phyloP scores from a whole-genome alignment of 2,113 vertebrate genomes.

The Corydoras sp. region DNA sequence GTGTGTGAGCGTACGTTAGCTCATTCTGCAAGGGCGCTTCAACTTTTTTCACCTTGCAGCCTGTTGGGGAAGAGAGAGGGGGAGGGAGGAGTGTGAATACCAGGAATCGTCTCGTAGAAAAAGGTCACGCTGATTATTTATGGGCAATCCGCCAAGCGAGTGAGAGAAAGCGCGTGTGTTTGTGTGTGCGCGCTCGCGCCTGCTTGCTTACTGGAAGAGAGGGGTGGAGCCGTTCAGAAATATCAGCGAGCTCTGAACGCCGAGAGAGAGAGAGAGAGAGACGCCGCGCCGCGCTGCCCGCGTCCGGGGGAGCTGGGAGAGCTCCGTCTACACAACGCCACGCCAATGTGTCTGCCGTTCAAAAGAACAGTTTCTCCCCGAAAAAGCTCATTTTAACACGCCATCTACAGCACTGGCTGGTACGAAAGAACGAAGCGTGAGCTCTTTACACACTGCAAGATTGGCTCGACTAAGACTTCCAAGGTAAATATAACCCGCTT shows the following conservation, averaged over 20 bases:
- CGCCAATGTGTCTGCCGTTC: constrained; percentile 17
- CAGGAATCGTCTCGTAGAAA: constrained; percentile 72
- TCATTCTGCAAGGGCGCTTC: constrained; percentile 43
- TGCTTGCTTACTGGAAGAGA: constrained; percentile 63
- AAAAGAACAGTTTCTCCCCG: constrained; percentile 11
- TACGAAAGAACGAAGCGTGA: not conserved
- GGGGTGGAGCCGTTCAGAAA: constrained; percentile 67
- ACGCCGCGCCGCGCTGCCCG: constrained; percentile 29
- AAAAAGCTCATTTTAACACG: constrained; percentile 8
- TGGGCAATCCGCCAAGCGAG: constrained; percentile 60
- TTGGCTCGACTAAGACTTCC: constrained; percentile 33
- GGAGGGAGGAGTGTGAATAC: constrained; percentile 62
- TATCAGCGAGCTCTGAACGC: constrained; percentile 45
- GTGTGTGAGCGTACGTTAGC: not conserved
- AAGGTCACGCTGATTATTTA: constrained; percentile 69
- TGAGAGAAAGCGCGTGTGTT: constrained; percentile 27
- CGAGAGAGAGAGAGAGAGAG: constrained; percentile 25
- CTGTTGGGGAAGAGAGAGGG: constrained; percentile 50
- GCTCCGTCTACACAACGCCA: not conserved
- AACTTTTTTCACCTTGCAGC: constrained; percentile 61
- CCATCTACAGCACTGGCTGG: not conserved
- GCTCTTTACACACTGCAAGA: constrained; percentile 19
- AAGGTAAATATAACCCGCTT: constrained; percentile 37
- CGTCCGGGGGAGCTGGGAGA: constrained; percentile 25
- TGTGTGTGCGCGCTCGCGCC: constrained; percentile 20